These are phyloP conservation scores for Geotrypetes seraphini DNA, from an alignment of 2,797 vertebrate genomes.

Conservation along the genomic window DNA sequence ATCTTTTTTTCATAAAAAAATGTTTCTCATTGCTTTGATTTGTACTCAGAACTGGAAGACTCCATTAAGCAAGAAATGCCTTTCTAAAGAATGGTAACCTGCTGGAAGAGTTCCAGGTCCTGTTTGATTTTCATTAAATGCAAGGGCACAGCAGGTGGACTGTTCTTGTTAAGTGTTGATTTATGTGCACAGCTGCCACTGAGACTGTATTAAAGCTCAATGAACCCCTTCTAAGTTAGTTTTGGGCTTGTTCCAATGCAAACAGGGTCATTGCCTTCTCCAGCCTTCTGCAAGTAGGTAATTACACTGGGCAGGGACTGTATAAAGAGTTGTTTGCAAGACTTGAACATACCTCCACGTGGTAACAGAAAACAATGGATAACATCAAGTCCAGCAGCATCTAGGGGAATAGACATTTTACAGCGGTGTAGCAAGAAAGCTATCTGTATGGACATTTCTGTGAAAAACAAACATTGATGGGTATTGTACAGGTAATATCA, in stretches of 20 bases:
- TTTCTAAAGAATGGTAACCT: constrained; percentile 4
- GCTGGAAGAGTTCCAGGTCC: constrained; percentile 35
- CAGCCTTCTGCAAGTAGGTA: constrained; percentile 15
- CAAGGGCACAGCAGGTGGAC: constrained; percentile 47
- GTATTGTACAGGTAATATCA: no score
- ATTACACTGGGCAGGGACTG: not conserved
- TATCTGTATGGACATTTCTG: no score
- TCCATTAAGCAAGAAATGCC: not conserved
- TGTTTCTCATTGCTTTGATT: no score
- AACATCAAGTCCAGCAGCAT: no score
- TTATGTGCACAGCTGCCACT: constrained; percentile 39
- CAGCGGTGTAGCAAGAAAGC: no score
- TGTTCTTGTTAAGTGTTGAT: constrained; percentile 44
- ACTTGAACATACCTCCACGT: no score
- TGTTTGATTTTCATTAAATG: constrained; percentile 35
- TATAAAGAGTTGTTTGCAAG: no score
- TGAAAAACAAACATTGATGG: no score
- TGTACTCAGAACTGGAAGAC: no score
- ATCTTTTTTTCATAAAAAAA: no score
- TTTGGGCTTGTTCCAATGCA: constrained; percentile 40
- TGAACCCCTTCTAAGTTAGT: constrained; percentile 46
- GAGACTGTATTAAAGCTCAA: constrained; percentile 50
- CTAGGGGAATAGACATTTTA: no score
- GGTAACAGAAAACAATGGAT: no score
- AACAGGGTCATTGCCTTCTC: constrained; percentile 30